Evolutionary conservation across 2,113 vertebrate species (phyloP), one percentile per base, ranked within the genome.

Genomic region (Pomatorhinus ruficollis): DNA sequence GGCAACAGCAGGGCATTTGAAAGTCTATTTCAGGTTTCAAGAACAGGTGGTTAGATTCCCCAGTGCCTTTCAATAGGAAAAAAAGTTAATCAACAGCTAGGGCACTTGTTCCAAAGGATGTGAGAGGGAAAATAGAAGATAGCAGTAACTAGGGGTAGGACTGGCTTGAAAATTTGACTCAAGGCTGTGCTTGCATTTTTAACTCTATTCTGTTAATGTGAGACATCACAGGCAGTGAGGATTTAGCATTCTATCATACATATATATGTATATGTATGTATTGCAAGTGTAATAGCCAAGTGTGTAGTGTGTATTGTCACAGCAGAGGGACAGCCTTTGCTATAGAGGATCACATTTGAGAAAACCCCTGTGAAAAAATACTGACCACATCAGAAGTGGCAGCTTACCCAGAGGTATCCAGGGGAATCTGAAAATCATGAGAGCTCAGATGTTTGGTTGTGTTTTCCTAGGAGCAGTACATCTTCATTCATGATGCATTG

Each of bases 401-500:
- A 88, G 56, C 49, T 81, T 71, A 90, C 40, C n/a, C 45, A 30
- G 10, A 77, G 45, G 10, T 53, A 28, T 66, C 24, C 52, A 78
- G 14, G 19, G 64, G 5, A 54, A 65, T 59, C 45, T 84, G 13
- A 60, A 52, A 76, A 66, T 53, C 37, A 56, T n/a, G 37, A 49
- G 50, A 84, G 45, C 40, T 92, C 19, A 7, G n/a, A 11, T 42
- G 19, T 69, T 92, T 94, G 57, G 7, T 59, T n/a, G 72, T 92
- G n/a, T 90, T 97, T 96, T 85, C 27, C 45, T 96, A 99, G 99
- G 99, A 99, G 45, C 99, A 99, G 61, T 99, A 99, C 37, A 96
- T 99, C 85, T 99, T 99, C 85, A 99, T 99, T 97, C 99, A 99
- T 3, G 98, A 99, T 60, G 98, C 98, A 4, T 25, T 99, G 95